Evolutionary conservation across 2,797 vertebrate genomes (phyloP), one percentile per base, ranked within the genome.

Genomic region (Gymnothorax reevesii): DNA sequence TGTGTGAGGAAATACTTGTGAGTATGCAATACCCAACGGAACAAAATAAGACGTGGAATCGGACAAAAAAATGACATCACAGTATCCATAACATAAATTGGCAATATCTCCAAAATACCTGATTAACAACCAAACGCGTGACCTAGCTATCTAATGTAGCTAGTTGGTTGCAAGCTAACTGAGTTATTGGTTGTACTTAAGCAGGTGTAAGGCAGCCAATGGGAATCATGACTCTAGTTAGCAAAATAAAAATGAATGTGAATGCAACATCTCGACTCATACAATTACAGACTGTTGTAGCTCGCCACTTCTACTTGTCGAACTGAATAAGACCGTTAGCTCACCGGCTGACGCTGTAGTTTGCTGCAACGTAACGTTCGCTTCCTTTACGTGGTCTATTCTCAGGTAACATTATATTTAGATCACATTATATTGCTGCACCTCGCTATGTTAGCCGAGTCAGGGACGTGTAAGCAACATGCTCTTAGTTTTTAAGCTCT

Each of bases 1-100:
- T 84, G 77, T 73, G 1, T 22, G 69, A 82, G 57, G 57, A 62
- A 77, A 77, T 83, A 75, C 42, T 62, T 82, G 87, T 88, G 84
- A 85, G 87, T 88, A 82, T 52, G 22, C 66, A 17, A 66, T 62
- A 12, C 57, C 52, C 73, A 20, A 54, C 52, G 52, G 7, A 9
- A 83, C 55, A 57, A 25, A 42, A 42, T 42, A 42, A 42, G 1
- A 42, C 8, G 12, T 25, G n/a, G 2, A 82, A 25, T 25, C 22
- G 27, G 80, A 57, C 80, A 83, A 83, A 6, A 59, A 1, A 13
- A 83, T 2, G 57, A 15, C 27, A 2, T 4, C 25, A 15, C 54
- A 83, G 10, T 59, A 83, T 5, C 2, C 60, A 17, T 42, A 42
- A 57, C 0, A 73, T 20, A 13, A 22, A 85, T 71, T 52, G 10